Base-by-base conservation (phyloP, 2,888 invertebrate genomes). In the Hartigia nigra region DNA sequence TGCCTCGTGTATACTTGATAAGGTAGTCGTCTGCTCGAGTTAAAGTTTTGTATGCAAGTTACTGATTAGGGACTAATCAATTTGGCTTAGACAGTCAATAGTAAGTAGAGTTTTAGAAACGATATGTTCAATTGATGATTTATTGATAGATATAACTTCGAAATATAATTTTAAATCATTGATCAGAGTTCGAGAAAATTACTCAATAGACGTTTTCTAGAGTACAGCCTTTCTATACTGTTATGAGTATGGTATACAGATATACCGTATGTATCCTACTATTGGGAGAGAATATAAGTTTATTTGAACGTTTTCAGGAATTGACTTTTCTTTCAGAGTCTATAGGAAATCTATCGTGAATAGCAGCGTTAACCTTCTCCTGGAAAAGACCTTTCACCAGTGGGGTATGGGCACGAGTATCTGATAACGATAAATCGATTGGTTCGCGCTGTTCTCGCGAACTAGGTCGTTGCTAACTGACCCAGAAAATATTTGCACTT, bases 401-500 rank as follows among this genome's bases (percentile, higher is more conserved):
- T 69, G 70, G 9, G 55, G 55, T 23, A n/a, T 23, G 23, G 23
- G 55, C 23, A 23, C 55, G 55, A 23, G 55, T 55, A 72, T 72
- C 72, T 72, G 34, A 72, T 72, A 72, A 72, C 72, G 72, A 72
- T 34, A 34, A 31, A 72, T 72, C 72, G 72, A 72, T 34, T 12
- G 34, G 72, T 34, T 23, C 31, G 70, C 12, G 31, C 31, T 70
- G 12, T 2, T 72, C 72, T 34, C 72, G 72, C 31, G 34, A 34
- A 72, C 72, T 34, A 2, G 72, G 31, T 72, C 72, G 34, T 12
- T 23, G 72, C 31, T 31, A 32, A 14, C 72, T 34, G 72, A 72
- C 72, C 72, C 72, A 34, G 72, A 72, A 72, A 72, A 72, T 72
- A 72, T 72, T 72, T 72, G 31, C 31, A 72, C 72, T 32, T 72